Percentiles rank a stretch among this genome's conserved stretches.
Evolutionary conservation across 2,888 invertebrate genomes (phyloP).

Genomic region (Melolontha melolontha): DNA sequence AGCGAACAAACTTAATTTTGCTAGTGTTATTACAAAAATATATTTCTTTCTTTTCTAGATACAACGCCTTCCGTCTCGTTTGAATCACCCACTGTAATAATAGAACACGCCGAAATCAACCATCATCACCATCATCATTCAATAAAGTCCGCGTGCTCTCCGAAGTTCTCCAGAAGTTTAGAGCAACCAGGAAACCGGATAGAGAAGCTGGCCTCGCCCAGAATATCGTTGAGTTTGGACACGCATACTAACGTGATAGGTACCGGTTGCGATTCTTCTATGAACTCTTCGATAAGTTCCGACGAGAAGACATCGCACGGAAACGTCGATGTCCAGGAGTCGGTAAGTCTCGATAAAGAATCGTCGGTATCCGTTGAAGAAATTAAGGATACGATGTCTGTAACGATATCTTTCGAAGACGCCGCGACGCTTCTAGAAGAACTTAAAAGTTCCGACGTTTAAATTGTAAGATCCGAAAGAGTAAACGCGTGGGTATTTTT

Average conservation of each 20-base stretch:
- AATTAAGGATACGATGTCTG: conserved; percentile 48
- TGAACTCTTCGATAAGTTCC: conserved; percentile 36
- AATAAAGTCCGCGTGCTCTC: conserved; percentile 37
- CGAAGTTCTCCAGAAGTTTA: conserved; percentile 61
- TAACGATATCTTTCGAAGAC: conserved; percentile 61
- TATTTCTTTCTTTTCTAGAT: conserved; percentile 22
- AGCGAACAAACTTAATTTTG: too few species aligned
- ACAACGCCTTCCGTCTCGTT: conserved; percentile 47
- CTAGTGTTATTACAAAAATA: too few species aligned
- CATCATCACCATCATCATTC: conserved; percentile 39
- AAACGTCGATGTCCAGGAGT: conserved; percentile 45
- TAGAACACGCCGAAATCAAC: conserved; percentile 47
- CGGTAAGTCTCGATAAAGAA: conserved; percentile 54
- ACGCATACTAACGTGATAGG: conserved; percentile 38
- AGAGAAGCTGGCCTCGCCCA: conserved; percentile 56
- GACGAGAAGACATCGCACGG: conserved; percentile 51
- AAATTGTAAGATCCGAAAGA: conserved; percentile 46
- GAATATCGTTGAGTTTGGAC: conserved; percentile 62
- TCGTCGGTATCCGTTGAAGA: conserved; percentile 56
- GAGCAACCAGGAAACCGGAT: conserved; percentile 56
- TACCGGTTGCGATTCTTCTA: conserved; percentile 37
- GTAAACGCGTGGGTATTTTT: background rate
- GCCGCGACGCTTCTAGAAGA: conserved; percentile 62
- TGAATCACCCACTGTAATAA: conserved; percentile 49
- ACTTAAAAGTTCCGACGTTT: conserved; percentile 63